Percentiles rank a stretch among this genome's conserved stretches.
Evolutionary conservation across 2,888 invertebrate genomes (phyloP).

Genomic region (Creontiades dilutus): DNA sequence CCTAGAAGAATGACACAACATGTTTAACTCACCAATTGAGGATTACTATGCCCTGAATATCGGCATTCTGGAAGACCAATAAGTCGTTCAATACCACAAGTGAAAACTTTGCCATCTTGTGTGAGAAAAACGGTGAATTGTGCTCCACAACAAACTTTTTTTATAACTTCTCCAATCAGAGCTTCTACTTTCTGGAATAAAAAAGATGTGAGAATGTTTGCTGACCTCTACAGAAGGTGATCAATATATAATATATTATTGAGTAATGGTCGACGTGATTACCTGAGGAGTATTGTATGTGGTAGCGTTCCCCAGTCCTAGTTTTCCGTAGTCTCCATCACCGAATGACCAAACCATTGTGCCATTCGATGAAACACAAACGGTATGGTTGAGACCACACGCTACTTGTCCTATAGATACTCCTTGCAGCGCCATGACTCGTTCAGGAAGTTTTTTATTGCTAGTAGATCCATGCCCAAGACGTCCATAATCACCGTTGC

Average conservation of each 20-base stretch:
- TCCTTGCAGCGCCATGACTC: constrained; percentile 78
- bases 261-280: too few relatives aligned
- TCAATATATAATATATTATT: too few relatives aligned
- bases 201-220: constrained; percentile 46
- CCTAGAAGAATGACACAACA: background rate
- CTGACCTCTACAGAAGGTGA: background rate
- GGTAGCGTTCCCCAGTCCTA: constrained; percentile 80
- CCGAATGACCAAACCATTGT: constrained; percentile 83
- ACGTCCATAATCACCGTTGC: constrained; percentile 84
- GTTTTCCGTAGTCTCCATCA: constrained; percentile 84
- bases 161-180: constrained; percentile 81
- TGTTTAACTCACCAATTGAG: constrained; percentile 78
- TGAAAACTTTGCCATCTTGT: constrained; percentile 81
- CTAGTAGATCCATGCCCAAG: constrained; percentile 82
- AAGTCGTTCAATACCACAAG: constrained; percentile 83
- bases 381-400: constrained; percentile 84
- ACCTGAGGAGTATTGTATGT: constrained; percentile 80
- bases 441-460: constrained; percentile 83
- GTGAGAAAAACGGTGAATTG: constrained; percentile 84
- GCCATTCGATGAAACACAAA: constrained; percentile 82
- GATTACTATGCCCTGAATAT: constrained; percentile 80
- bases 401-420: constrained; percentile 78
- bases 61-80: constrained; percentile 81
- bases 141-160: constrained; percentile 83
- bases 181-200: constrained; percentile 80